Conservation (phyloP, 2,888 invertebrate genomes). For the Cephus spinipes region DNA sequence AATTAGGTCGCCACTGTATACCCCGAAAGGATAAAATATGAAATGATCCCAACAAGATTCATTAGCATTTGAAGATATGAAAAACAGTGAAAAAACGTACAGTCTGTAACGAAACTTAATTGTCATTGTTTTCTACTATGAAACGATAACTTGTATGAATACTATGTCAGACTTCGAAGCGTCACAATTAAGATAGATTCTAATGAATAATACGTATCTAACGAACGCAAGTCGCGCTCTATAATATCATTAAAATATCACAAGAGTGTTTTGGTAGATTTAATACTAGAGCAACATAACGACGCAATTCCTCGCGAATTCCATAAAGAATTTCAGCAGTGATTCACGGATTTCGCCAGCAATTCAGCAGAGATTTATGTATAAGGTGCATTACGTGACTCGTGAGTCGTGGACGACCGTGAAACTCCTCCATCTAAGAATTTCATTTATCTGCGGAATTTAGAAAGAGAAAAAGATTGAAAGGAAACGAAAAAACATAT, state of each 20-base stretch:
- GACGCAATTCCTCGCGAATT: not conserved
- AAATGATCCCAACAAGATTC: not conserved
- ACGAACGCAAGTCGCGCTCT: not conserved
- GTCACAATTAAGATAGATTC: not conserved
- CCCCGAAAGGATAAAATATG: not conserved
- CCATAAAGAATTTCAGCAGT: not conserved
- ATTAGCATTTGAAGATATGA: not conserved
- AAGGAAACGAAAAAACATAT: not conserved
- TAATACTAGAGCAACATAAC: not conserved
- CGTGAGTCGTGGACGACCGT: not conserved
- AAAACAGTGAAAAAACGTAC: not conserved
- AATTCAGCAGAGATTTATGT: not conserved
- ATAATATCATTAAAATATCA: not conserved
- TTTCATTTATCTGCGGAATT: not conserved
- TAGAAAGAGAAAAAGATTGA: not conserved
- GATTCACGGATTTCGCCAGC: not conserved
- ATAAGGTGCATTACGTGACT: not conserved
- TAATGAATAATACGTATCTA: not conserved
- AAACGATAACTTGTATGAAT: not conserved
- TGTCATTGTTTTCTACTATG: not conserved
- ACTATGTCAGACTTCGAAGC: not conserved
- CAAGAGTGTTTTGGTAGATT: slow-evolving; percentile 3
- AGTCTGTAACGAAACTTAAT: not conserved
- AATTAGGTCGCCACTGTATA: not conserved
- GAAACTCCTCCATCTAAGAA: not conserved